Conservation (phyloP, 2,888 invertebrate genomes). For the Isotomurus palustris region DNA sequence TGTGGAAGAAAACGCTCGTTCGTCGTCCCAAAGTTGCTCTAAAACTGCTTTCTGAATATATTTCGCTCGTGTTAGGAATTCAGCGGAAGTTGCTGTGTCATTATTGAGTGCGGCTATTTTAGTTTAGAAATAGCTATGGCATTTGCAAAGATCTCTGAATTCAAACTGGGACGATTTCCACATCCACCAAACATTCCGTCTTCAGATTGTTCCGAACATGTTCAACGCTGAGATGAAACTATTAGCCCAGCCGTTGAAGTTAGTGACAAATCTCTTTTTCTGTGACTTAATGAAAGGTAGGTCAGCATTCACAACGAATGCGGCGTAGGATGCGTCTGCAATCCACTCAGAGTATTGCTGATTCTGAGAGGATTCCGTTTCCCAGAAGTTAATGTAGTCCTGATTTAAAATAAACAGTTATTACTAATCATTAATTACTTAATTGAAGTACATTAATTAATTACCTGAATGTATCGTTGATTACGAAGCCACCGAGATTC, state of each 20-base stretch:
- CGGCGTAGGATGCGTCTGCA: conserved; percentile 21
- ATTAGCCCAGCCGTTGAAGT: conserved; percentile 20
- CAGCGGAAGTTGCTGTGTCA: conserved; percentile 3
- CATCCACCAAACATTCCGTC: conserved; percentile 26
- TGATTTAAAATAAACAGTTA: background rate
- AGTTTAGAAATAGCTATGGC: conserved; percentile 22
- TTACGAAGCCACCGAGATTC: conserved; percentile 23
- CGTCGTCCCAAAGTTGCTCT: conserved; percentile 26
- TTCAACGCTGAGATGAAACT: conserved; percentile 11
- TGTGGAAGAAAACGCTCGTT: conserved; percentile 28
- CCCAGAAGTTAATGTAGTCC: conserved; percentile 37
- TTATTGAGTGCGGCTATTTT: conserved; percentile 19
- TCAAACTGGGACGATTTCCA: conserved; percentile 31
- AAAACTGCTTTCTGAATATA: conserved; percentile 8
- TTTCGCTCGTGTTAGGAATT: conserved; percentile 12
- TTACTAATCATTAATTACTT: background rate
- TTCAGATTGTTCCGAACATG: conserved; percentile 22
- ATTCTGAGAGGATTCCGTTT: conserved; percentile 18
- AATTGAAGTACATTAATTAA: background rate
- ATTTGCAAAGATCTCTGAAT: conserved; percentile 34
- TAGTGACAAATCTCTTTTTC: conserved; percentile 14
- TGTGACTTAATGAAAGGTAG: conserved; percentile 28
- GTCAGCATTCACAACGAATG: conserved; percentile 24
- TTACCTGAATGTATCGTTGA: conserved; percentile 17
- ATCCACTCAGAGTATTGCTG: conserved; percentile 35